A percentile compares a stretch with the other conserved stretches of the same genome.
These are phyloP conservation scores for Cyrtodaria siliqua DNA, from an alignment of 2,888 invertebrate species.

Conservation along the genomic window DNA sequence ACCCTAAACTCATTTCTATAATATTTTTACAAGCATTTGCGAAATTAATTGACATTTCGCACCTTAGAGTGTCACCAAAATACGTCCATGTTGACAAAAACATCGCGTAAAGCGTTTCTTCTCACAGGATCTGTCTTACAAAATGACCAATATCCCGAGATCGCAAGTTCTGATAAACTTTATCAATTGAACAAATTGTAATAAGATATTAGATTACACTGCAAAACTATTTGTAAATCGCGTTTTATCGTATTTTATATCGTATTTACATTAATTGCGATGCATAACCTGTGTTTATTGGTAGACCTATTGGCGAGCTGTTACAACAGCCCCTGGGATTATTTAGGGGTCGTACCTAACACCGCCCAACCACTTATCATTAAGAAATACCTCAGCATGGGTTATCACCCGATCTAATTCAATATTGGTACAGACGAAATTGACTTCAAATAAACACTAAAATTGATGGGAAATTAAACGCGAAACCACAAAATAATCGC, in stretches of 20 bases:
- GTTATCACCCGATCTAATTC: slow-evolving; percentile 23
- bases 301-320: slow-evolving; percentile 34
- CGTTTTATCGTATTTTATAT: slow-evolving; percentile 34
- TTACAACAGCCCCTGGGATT: slow-evolving; percentile 19
- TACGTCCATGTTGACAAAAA: no score
- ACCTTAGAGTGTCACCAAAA: no score
- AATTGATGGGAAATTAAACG: no score
- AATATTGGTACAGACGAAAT: slow-evolving; percentile 33
- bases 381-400: slow-evolving; percentile 19
- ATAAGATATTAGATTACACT: slow-evolving; percentile 41
- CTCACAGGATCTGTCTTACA: slow-evolving; percentile 13
- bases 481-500: no score
- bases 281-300: slow-evolving; percentile 24
- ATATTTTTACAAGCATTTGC: no score
- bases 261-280: no score
- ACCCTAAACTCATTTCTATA: no score
- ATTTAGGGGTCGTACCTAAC: slow-evolving; percentile 20
- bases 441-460: neutral
- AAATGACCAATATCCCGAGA: slow-evolving; percentile 8
- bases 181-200: slow-evolving; percentile 42
- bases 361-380: slow-evolving; percentile 14
- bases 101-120: slow-evolving; percentile 9
- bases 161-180: slow-evolving; percentile 22
- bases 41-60: no score
- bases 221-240: slow-evolving; percentile 36